These are phyloP conservation scores for Antedon bifida DNA, from an alignment of 35 echinoderm and acorn worm species.

Conservation along the genomic window DNA sequence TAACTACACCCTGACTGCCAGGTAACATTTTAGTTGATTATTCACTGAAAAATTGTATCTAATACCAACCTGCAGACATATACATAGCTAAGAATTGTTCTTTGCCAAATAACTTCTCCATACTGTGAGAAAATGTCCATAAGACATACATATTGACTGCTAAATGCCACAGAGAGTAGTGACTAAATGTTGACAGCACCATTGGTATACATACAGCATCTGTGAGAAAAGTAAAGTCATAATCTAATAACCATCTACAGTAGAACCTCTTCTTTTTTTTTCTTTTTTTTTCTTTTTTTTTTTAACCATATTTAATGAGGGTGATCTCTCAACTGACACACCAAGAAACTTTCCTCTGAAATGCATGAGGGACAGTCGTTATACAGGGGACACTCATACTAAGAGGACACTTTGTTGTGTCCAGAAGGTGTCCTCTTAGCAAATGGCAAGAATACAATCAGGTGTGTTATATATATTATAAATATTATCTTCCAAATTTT, in stretches of 20 bases:
- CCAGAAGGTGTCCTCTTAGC: too few relatives aligned
- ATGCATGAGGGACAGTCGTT: too few relatives aligned
- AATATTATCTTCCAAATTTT: too few relatives aligned
- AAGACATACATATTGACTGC: slow-evolving; percentile 93
- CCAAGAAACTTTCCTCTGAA: background rate
- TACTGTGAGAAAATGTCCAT: slow-evolving; percentile 79
- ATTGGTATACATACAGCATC: slow-evolving; percentile 84
- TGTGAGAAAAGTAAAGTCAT: slow-evolving; percentile 5
- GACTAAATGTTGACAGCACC: slow-evolving; percentile 87
- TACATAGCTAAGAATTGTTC: slow-evolving; percentile 98
- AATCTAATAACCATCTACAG: background rate
- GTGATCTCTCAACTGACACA: background rate
- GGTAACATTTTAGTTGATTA: too few relatives aligned
- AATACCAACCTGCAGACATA: slow-evolving; percentile 61
- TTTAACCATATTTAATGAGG: too few relatives aligned
- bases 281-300: too few relatives aligned
- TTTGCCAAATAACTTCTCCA: slow-evolving; percentile 61
- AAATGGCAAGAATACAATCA: too few relatives aligned
- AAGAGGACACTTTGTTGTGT: too few relatives aligned
- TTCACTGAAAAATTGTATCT: too few relatives aligned
- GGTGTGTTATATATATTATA: too few relatives aligned
- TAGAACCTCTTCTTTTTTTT: background rate
- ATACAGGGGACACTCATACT: too few relatives aligned
- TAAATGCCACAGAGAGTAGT: slow-evolving; percentile 90
- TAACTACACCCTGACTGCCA: too few relatives aligned